phyloP scores from a whole-genome alignment of 2,888 invertebrate genomes.

The Caenorhabditis sulstoni region DNA sequence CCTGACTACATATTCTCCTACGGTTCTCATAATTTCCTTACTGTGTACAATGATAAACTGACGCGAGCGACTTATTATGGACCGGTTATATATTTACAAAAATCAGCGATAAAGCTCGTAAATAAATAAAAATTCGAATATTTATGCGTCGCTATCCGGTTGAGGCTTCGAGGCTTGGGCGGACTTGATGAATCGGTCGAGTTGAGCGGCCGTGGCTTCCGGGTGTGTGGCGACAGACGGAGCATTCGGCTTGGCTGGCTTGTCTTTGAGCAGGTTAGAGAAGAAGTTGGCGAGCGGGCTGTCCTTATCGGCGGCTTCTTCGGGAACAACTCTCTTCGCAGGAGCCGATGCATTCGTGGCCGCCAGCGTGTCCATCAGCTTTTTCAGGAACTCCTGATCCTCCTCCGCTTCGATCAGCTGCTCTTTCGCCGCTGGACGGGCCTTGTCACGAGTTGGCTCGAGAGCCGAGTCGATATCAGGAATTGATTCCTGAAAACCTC shows the following conservation, averaged over 20 bases:
- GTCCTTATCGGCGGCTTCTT: constrained; percentile 65
- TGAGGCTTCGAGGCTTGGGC: constrained; percentile 41
- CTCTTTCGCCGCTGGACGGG: constrained; percentile 57
- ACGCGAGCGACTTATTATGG: constrained; percentile 8
- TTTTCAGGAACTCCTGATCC: constrained; percentile 64
- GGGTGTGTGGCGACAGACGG: constrained; percentile 30
- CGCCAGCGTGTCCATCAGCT: constrained; percentile 28
- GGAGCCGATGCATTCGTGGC: constrained; percentile 36
- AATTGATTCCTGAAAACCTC: constrained; percentile 57
- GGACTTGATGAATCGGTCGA: constrained; percentile 63
- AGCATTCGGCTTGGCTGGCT: constrained; percentile 44
- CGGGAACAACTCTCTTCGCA: constrained; percentile 42
- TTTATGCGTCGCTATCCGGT: constrained; percentile 51
- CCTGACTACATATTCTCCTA: not conserved
- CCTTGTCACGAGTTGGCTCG: constrained; percentile 70
- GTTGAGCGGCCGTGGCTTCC: constrained; percentile 53
- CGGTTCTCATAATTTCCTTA: constrained; percentile 7
- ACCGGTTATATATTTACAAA: constrained; percentile 17
- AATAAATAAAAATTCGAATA: not conserved
- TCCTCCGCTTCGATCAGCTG: constrained; percentile 73
- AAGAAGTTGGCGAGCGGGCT: constrained; percentile 79
- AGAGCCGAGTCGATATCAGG: constrained; percentile 65
- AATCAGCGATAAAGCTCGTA: constrained; percentile 15
- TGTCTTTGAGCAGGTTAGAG: constrained; percentile 75
- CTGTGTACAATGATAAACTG: constrained; percentile 30